phyloP scores from a whole-genome alignment of 2,888 invertebrate species.

The Drosophila anomalata region DNA sequence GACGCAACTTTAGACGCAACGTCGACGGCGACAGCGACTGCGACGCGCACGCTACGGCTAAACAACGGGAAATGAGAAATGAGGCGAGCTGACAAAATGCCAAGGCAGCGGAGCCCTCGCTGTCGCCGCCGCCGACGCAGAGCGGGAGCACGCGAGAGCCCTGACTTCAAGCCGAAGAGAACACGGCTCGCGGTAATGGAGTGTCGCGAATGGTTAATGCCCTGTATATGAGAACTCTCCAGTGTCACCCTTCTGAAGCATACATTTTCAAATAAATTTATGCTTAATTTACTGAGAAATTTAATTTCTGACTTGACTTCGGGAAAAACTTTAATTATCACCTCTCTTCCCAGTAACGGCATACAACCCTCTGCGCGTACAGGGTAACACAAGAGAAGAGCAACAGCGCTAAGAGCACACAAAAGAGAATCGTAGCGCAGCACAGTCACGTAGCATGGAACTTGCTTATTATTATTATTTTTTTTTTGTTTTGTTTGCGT shows the following conservation, averaged over 20 bases:
- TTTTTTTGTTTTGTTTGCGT: conserved; percentile 9
- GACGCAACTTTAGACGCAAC: conserved; percentile 70
- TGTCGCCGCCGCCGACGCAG: not conserved
- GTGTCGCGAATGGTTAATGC: not conserved
- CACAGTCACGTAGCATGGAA: conserved; percentile 15
- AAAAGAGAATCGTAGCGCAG: conserved; percentile 8
- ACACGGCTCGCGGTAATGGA: not conserved
- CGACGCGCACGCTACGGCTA: conserved; percentile 73
- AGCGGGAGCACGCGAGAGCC: not conserved
- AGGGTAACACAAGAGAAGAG: not conserved
- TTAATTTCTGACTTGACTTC: not conserved
- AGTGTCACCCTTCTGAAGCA: no score
- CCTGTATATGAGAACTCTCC: not conserved
- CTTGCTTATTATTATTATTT: conserved; percentile 9
- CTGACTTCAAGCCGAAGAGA: not conserved
- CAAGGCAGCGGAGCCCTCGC: conserved; percentile 22
- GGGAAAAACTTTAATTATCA: not conserved
- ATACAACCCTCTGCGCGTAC: not conserved
- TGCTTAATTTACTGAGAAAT: no score
- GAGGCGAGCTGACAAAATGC: conserved; percentile 61
- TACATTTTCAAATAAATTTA: no score
- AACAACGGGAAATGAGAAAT: conserved; percentile 67
- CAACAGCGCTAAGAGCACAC: not conserved
- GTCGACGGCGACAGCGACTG: conserved; percentile 67
- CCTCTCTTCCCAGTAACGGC: not conserved